Base-by-base conservation (phyloP, 2,113 vertebrate genomes). In the Lates calcarifer region DNA sequence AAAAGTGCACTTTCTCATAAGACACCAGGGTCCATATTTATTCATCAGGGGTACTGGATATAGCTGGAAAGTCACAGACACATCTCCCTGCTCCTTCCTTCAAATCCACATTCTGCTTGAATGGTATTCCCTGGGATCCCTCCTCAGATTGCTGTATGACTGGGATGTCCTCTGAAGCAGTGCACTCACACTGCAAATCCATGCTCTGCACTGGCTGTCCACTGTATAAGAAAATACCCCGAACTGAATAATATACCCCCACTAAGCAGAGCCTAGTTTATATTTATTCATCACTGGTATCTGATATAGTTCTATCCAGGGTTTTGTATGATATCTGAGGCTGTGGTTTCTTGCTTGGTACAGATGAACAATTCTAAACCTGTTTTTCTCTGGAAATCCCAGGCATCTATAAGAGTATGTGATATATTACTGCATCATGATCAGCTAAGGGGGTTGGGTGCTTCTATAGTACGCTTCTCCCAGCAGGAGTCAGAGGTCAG, bases 251-350 rank as follows among this genome's bases (percentile, higher is more conserved):
- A 69, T 68, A 33, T 22, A 68, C 60, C 77, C 31, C n/a, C n/a
- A 37, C 6, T 20, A 17, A 60, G 43, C 57, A n/a, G 37, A 24
- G 20, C n/a, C 60, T 6, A 2, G 29, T 49, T 53, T 64, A 45
- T 79, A 69, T 89, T 87, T 86, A 86, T 89, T 85, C 77, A 81
- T 60, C 37, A 20, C 13, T 14, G 29, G n/a, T 45, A 86, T 81
- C 56, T 55, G 62, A 65, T 74, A 35, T 10, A 24, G 33, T 53
- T 65, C 53, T 68, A 5, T 49, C 60, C 53, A 66, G 35, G 33
- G 47, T 66, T 73, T 72, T 45, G 28, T 78, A 35, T 79, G 45
- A 56, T 74, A 79, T 81, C 39, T 29, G 35, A 73, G 14, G 18
- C 31, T 35, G 22, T 20, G 26, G 10, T 77, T 79, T 75, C 29